Percentiles rank a stretch among this genome's conserved stretches.
phyloP scores from a whole-genome alignment of 2,113 vertebrate species.

The Tychaedon coryphoeus region DNA sequence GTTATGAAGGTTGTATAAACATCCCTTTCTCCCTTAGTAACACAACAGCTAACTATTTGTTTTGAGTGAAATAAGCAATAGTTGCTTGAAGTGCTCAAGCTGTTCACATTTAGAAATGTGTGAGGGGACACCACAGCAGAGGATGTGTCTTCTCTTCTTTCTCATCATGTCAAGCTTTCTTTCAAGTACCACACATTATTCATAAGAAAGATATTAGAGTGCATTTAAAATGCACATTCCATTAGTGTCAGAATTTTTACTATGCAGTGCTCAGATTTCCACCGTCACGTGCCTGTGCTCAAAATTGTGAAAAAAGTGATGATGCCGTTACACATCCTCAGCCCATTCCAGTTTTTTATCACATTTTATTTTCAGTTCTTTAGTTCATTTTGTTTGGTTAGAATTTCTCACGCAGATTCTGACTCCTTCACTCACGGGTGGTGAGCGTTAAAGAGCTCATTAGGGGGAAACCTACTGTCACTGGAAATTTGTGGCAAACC shows the following conservation, averaged over 20 bases:
- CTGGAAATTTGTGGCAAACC: neutral
- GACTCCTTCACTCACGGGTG: neutral
- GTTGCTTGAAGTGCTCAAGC: neutral
- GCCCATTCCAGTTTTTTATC: neutral
- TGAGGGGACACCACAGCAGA: neutral
- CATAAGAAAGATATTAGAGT: neutral
- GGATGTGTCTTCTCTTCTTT: neutral
- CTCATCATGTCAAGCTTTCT: neutral
- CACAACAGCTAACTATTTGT: neutral
- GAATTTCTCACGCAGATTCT: neutral
- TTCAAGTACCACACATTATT: neutral
- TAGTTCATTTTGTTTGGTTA: neutral
- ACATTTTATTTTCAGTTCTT: neutral
- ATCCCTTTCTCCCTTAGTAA: neutral
- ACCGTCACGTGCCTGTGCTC: fast-evolving
- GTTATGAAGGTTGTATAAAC: neutral
- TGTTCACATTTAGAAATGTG: neutral
- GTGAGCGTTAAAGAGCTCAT: neutral
- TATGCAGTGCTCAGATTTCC: neutral
- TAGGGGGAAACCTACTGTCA: neutral
- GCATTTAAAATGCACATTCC: neutral
- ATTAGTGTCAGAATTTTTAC: neutral
- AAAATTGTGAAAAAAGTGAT: neutral
- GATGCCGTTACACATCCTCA: neutral
- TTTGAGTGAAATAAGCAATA: neutral